Evolutionary conservation across 2,888 invertebrate genomes (phyloP).

Genomic region (Anticlea derivata): DNA sequence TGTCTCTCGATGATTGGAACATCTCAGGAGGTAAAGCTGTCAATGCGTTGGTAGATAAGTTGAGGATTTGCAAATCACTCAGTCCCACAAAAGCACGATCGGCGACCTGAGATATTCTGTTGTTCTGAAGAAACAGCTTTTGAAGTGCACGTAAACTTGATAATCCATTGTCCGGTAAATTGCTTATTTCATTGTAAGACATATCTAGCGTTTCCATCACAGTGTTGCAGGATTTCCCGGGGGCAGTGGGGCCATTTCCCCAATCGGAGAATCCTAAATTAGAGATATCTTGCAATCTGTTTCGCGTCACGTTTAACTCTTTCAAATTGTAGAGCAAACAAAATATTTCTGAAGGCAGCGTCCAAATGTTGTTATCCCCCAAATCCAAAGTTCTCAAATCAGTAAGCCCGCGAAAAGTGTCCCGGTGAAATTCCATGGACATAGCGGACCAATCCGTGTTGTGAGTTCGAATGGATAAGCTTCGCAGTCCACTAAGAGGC

Average conservation of each 20-base stretch:
- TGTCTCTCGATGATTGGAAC: conserved; percentile 88
- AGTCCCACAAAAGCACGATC: conserved; percentile 90
- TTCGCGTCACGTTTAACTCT: conserved; percentile 88
- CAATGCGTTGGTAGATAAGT: conserved; percentile 91
- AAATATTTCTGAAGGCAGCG: conserved; percentile 87
- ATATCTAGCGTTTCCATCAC: conserved; percentile 88
- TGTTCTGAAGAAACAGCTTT: conserved; percentile 89
- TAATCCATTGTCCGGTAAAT: conserved; percentile 88
- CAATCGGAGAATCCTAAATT: conserved; percentile 90
- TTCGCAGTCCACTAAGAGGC: conserved; percentile 86
- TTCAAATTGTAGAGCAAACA: conserved; percentile 88
- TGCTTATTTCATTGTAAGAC: conserved; percentile 89
- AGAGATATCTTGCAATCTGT: conserved; percentile 90
- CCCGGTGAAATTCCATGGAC: conserved; percentile 89
- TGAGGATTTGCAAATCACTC: conserved; percentile 87
- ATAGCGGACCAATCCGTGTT: conserved; percentile 92
- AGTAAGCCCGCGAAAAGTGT: conserved; percentile 87
- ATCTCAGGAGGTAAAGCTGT: conserved; percentile 90
- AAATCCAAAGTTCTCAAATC: conserved; percentile 88
- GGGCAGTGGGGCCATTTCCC: conserved; percentile 86
- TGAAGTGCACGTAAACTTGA: conserved; percentile 88
- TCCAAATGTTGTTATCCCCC: conserved; percentile 91
- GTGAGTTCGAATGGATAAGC: conserved; percentile 88
- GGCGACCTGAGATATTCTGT: conserved; percentile 88
- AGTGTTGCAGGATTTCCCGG: conserved; percentile 88